Evolutionary conservation across 2,888 invertebrate genomes (phyloP), one percentile per base, ranked within the genome.

Genomic region (Synanthedon myopaeformis): DNA sequence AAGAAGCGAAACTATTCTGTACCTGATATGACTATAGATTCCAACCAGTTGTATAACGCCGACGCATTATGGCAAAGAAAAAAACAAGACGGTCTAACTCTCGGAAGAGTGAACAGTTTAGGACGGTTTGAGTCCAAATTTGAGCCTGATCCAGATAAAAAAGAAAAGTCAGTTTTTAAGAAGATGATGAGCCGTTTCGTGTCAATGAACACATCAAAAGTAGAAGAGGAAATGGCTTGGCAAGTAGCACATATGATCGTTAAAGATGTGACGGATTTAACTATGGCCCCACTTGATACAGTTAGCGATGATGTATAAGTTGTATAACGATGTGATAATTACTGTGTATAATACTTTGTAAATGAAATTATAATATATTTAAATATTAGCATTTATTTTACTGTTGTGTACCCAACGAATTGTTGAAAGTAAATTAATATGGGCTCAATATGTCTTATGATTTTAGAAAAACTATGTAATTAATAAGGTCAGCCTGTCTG

Each of bases 181-280:
- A 84, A 85, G 70, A 94, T 94, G 66, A 92, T 96, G 57, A 93
- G 91, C 68, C 92, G 92, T 72, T 90, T 96, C 72, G 94, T 96
- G 56, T 93, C 94, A 84, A 90, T 92, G 63, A 94, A 93, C 53
- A 94, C 95, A 71, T 93, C 96, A 65, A 94, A 94, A 89, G 93
- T 93, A 51, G 94, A 97, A 82, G 97, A 98, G 81, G 97, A 98
- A 79, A 93, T 98, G 90, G 98, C 98, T 4, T 96, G 97, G 94
- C 95, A 97, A 87, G 95, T 98, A 59, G 98, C 98, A 28, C 96
- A 96, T 82, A 97, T 97, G 95, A 98, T 98, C 70, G 93, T 98
- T 49, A 95, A 94, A 80, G 98, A 98, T 88, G 94, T 98, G 57
- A 97, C 96, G 49, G 94, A 91, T 76, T 90, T 97, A 69, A 97